phyloP scores from a whole-genome alignment of 1,140 invertebrate genomes.

The Dinothrombium tinctorium region DNA sequence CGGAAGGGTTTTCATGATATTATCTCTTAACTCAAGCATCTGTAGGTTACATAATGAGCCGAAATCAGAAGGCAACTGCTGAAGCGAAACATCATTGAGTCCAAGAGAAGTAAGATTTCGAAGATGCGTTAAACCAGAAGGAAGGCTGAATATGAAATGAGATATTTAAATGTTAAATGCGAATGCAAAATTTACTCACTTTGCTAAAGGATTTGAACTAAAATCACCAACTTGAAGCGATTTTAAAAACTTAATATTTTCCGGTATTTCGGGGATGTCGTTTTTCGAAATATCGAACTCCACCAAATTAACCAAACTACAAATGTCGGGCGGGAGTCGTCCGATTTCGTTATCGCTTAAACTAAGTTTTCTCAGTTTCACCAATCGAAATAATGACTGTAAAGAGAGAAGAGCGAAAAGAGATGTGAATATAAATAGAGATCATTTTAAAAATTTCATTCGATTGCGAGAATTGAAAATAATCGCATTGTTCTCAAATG shows the following conservation, averaged over 20 bases:
- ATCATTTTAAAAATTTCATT: too few species aligned
- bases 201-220: constrained; percentile 35
- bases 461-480: too few species aligned
- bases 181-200: too few species aligned
- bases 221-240: constrained; percentile 82
- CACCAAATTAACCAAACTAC: constrained; percentile 88
- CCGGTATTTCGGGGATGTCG: constrained; percentile 93
- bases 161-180: too few species aligned
- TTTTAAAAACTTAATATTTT: constrained; percentile 80
- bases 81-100: constrained; percentile 90
- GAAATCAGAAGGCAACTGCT: constrained; percentile 77
- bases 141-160: too few species aligned
- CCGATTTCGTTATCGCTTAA: constrained; percentile 96
- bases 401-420: too few species aligned
- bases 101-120: constrained; percentile 75
- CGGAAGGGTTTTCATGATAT: constrained; percentile 76
- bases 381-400: constrained; percentile 91
- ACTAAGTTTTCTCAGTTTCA: constrained; percentile 72
- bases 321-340: constrained; percentile 74
- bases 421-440: too few species aligned
- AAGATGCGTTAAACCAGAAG: constrained; percentile 77
- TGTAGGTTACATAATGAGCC: constrained; percentile 72
- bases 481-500: too few species aligned
- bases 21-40: constrained; percentile 86
- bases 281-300: constrained; percentile 94